These are phyloP conservation scores for Nomada ruficornis DNA, from an alignment of 2,888 invertebrate genomes.

Conservation along the genomic window DNA sequence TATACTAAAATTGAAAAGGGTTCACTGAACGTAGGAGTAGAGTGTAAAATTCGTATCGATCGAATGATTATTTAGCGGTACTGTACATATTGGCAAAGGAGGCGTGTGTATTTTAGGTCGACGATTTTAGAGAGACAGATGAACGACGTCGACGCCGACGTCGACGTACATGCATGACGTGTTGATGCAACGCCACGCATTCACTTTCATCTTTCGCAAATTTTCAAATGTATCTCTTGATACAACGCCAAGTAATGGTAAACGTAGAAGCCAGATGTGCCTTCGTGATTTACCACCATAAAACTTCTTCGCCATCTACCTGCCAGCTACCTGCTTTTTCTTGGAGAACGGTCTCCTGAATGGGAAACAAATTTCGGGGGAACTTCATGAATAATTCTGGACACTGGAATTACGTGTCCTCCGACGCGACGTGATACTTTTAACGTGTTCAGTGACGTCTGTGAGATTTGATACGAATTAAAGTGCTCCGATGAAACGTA, in stretches of 20 bases:
- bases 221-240: conserved; percentile 29
- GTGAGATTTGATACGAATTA: conserved; percentile 6
- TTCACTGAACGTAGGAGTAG: too few relatives aligned
- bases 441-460: background rate
- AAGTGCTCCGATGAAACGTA: background rate
- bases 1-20: too few relatives aligned
- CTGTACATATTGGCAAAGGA: background rate
- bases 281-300: conserved; percentile 27
- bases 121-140: background rate
- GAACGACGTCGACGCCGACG: conserved; percentile 8
- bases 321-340: conserved; percentile 23
- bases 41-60: too few relatives aligned
- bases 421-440: background rate
- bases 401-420: background rate
- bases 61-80: too few relatives aligned
- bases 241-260: conserved; percentile 6
- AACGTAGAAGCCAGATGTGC: conserved; percentile 9
- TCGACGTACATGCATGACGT: background rate
- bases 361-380: background rate
- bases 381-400: conserved; percentile 31
- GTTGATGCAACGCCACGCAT: conserved; percentile 5
- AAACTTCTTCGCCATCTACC: conserved; percentile 52
- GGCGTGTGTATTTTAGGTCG: conserved; percentile 5
- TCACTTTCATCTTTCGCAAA: conserved; percentile 29
- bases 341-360: conserved; percentile 7